Percentiles rank a stretch among this genome's conserved stretches.
These are phyloP conservation scores for Xenops minutus DNA, from an alignment of 2,797 vertebrate species.

Conservation along the genomic window DNA sequence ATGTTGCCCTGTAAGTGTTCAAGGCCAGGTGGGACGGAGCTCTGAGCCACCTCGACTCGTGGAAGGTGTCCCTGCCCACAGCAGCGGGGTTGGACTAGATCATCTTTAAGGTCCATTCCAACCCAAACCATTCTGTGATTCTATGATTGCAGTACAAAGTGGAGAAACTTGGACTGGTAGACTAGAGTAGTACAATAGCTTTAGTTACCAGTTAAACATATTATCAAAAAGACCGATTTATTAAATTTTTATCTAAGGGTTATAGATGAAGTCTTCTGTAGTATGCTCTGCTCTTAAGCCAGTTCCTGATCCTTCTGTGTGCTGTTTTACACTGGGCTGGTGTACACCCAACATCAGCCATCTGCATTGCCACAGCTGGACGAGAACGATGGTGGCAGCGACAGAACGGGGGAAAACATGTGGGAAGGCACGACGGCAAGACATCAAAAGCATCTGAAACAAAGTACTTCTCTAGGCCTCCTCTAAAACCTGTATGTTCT, in stretches of 20 bases:
- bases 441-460: background rate
- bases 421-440: background rate
- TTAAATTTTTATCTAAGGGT: background rate
- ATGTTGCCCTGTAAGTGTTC: background rate
- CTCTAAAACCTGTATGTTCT: background rate
- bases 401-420: accelerated
- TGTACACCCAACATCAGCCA: too few species aligned
- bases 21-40: background rate
- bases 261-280: background rate
- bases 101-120: background rate
- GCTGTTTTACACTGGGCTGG: background rate
- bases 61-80: background rate
- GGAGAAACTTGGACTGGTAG: background rate
- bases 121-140: background rate
- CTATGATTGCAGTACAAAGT: accelerated
- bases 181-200: background rate
- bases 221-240: background rate
- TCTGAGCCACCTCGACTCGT: background rate
- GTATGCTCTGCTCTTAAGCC: background rate
- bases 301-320: background rate
- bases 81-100: background rate
- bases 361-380: accelerated
- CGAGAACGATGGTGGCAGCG: accelerated
- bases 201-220: background rate
- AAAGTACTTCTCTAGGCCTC: background rate